Conservation (phyloP, 2,888 invertebrate species). For the Lasioglossum figueresi region DNA sequence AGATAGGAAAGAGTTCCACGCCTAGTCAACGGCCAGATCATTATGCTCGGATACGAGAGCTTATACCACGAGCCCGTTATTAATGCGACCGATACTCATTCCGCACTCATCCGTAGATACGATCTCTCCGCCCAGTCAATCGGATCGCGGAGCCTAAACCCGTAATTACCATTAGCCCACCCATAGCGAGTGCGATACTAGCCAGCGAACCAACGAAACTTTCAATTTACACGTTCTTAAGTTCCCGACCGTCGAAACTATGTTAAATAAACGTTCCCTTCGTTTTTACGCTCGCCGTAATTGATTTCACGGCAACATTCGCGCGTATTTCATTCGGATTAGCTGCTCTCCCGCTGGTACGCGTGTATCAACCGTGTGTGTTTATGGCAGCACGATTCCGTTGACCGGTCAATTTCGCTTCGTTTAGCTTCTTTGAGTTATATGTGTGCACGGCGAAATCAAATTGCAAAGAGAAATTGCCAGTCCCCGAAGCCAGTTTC, state of each 20-base stretch:
- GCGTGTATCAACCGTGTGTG: constrained; percentile 1
- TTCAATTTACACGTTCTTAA: constrained; percentile 73
- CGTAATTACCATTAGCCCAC: constrained; percentile 81
- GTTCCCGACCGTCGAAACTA: constrained; percentile 31
- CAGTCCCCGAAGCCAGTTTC: background rate
- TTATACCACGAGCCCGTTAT: constrained; percentile 68
- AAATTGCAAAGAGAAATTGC: background rate
- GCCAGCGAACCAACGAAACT: constrained; percentile 66
- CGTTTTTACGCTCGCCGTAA: background rate
- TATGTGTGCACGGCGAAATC: background rate
- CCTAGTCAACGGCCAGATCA: constrained; percentile 65
- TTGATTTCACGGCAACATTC: constrained; percentile 8
- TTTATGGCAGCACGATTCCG: background rate
- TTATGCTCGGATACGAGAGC: constrained; percentile 60
- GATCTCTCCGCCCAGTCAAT: constrained; percentile 81
- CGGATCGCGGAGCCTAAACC: constrained; percentile 78
- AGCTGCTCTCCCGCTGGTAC: background rate
- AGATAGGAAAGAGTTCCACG: constrained; percentile 51
- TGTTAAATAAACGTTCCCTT: constrained; percentile 13
- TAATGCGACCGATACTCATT: constrained; percentile 76
- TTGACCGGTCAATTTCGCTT: background rate
- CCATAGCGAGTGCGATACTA: constrained; percentile 76
- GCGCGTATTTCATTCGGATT: background rate
- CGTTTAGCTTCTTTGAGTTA: background rate
- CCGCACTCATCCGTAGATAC: constrained; percentile 75